Evolutionary conservation across 1,140 invertebrate species (phyloP), one percentile per base, ranked within the genome.

Genomic region (Dreissena rostriformis): DNA sequence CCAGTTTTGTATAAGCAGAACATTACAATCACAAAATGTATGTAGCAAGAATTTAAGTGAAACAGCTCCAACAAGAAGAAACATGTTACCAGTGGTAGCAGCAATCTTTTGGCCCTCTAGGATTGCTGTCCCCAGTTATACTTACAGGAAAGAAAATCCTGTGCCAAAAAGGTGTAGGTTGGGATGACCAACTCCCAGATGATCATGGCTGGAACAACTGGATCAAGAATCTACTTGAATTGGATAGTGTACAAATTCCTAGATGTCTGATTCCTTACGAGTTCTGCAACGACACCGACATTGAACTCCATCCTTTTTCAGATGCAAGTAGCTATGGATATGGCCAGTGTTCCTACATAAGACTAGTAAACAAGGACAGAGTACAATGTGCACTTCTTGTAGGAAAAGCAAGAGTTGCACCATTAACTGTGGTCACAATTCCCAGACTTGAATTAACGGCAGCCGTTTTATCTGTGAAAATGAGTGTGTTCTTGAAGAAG

Each of bases 401-500:
- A 53, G 81, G 67, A 11, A 89, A 87, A 71, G 29, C 86, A 0
- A 67, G 89, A 72, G 89, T 86, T 0, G 72, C 77, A 19, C 89
- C 87, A 1, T 26, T 89, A 51, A 86, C 80, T 22, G 55, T 61
- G 12, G 29, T 86, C 7, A 89, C 84, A 15, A 78, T 90, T 61
- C 83, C 88, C 4, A 61, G 86, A 15, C 68, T 89, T n/a, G 87
- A 89, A 79, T 79, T 90, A 29, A 77, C 74, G 52, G 88, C 86
- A 53, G 88, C 87, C 26, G 63, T 86, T 7, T 53, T 88, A 5
- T 86, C 87, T n/a, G 84, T 90, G 8, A 86, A 81, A 63, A 51
- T 81, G 7, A 61, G 70, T 49, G 11, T 26, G 0, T 15, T 79
- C 57, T 63, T 88, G 51, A 57, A 68, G n/a, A n/a, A n/a, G n/a